Base-by-base conservation (phyloP, 2,888 invertebrate species). In the Cactoblastis cactorum region DNA sequence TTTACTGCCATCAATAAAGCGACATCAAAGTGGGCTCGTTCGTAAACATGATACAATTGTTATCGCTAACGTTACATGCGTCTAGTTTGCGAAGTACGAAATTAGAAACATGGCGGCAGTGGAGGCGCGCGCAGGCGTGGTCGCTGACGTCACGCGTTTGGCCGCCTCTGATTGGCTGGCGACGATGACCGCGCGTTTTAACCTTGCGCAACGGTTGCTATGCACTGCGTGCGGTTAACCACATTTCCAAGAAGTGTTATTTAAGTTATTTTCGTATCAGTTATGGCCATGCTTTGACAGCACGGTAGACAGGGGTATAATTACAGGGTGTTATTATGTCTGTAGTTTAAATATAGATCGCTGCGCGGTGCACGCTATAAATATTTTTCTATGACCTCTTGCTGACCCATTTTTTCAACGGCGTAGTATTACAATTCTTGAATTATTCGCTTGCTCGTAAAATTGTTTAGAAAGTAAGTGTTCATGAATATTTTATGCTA, bases 51-150 rank as follows among this genome's bases (percentile, higher is more conserved):
- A 50, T 56, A 60, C 56, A 57, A 63, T 69, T 71, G 68, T 69
- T 74, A 71, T 72, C 67, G 61, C 55, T 53, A n/a, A 56, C 59
- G 61, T 59, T 55, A 59, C 28, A 28, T 28, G 9, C 59, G 58
- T 62, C 76, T 66, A 65, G 66, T 62, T 62, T 53, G 62, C 62
- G 54, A 61, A 69, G 65, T 65, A 68, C 72, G 67, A 71, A 73
- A 73, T 71, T 69, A 67, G 70, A 77, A 80, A 75, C 62, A 82
- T 79, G 82, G 81, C 81, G 69, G 81, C 82, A 69, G 57, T 63
- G 83, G 88, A 80, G 88, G 88, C 87, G 86, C 86, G 88, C 86
- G 89, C 87, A 82, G 89, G 89, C 89, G 89, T 87, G 89, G 87
- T 79, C 69, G 82, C 71, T 84, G 77, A 88, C 89, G 89, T 89